Evolutionary conservation across 1,140 invertebrate species (phyloP).

Genomic region (Macrobrachium rosenbergii): DNA sequence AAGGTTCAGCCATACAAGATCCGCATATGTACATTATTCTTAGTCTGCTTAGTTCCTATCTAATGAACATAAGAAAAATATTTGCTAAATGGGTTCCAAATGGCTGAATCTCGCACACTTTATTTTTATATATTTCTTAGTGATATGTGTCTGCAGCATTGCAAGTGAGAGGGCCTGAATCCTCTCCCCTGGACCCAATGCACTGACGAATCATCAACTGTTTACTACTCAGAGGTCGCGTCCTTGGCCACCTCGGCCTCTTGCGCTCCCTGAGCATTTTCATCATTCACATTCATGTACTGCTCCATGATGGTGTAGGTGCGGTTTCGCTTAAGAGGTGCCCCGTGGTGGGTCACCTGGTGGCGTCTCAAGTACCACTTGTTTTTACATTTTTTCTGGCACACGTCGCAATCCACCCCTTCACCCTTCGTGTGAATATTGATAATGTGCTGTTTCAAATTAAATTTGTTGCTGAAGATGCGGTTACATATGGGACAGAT

Average conservation of each 20-base stretch:
- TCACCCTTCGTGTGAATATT: conserved; percentile 68
- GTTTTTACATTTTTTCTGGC: conserved; percentile 68
- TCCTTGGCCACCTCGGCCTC: conserved; percentile 63
- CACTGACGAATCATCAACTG: conserved; percentile 29
- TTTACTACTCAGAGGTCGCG: conserved; percentile 58
- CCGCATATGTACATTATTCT: conserved; percentile 36
- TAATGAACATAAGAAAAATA: conserved; percentile 38
- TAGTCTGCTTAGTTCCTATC: conserved; percentile 37
- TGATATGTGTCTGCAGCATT: conserved; percentile 58
- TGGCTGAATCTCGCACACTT: conserved; percentile 53
- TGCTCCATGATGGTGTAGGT: conserved; percentile 58
- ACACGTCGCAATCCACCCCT: conserved; percentile 67
- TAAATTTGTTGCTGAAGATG: conserved; percentile 68
- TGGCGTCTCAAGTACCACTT: conserved; percentile 68
- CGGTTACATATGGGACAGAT: conserved; percentile 81
- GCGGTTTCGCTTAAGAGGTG: conserved; percentile 66
- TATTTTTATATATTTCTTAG: background rate
- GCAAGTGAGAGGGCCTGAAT: conserved; percentile 50
- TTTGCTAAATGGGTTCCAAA: conserved; percentile 38
- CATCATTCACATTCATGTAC: conserved; percentile 63
- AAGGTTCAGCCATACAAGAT: conserved; percentile 49
- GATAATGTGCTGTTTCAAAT: conserved; percentile 68
- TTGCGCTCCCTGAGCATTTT: conserved; percentile 62
- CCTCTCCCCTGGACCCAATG: conserved; percentile 44
- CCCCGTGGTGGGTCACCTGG: conserved; percentile 68